Evolutionary conservation across 2,113 vertebrate species (phyloP).

Genomic region (Cyphomyrus discorhynchus): DNA sequence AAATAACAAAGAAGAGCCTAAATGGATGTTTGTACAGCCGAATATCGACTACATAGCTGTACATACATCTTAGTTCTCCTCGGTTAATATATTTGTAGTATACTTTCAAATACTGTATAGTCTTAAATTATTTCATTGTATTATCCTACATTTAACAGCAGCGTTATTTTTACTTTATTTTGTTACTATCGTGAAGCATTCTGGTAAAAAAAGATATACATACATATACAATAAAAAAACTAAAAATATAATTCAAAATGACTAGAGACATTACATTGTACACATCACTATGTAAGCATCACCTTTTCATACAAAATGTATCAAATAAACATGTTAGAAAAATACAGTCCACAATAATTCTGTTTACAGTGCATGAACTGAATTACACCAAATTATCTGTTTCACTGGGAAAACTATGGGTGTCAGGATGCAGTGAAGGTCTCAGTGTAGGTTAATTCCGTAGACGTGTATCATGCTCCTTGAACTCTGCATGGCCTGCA

Average conservation of each 20-base stretch:
- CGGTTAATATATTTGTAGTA: background rate
- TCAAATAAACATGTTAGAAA: conserved; percentile 13
- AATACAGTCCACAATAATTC: background rate
- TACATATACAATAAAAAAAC: background rate
- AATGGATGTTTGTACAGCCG: background rate
- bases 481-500: background rate
- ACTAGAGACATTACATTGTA: background rate
- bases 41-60: background rate
- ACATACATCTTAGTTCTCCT: background rate
- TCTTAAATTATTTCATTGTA: background rate
- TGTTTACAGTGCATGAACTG: background rate
- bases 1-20: background rate
- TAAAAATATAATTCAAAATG: background rate
- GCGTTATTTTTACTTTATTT: background rate
- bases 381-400: background rate
- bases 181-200: background rate
- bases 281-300: background rate
- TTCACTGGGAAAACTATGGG: background rate
- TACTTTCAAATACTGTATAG: background rate
- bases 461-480: background rate
- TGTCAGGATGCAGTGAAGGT: background rate
- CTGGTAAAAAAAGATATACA: background rate
- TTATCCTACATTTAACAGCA: conserved; percentile 2
- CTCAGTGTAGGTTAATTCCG: background rate
- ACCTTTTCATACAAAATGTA: conserved; percentile 1